Conservation (phyloP, 2,797 vertebrate genomes). For the Euphonia xanthogaster region DNA sequence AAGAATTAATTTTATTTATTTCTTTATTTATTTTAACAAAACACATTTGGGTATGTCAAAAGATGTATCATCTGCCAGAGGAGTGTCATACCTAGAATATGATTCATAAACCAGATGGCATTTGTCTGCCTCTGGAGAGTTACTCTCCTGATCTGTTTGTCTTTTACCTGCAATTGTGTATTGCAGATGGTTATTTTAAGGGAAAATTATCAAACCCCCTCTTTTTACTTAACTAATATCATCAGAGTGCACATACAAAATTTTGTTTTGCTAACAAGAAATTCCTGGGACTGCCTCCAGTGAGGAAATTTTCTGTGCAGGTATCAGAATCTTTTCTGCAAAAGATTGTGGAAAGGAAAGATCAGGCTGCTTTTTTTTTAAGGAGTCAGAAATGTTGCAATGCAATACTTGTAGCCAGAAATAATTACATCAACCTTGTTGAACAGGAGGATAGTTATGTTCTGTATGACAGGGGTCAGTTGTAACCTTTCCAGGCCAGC, state of each 20-base stretch:
- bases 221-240: background rate
- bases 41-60: background rate
- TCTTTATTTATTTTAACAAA: background rate
- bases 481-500: background rate
- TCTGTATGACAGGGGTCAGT: background rate
- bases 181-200: background rate
- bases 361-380: background rate
- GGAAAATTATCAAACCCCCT: background rate
- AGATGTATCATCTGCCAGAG: background rate
- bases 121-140: background rate
- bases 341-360: background rate
- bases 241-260: background rate
- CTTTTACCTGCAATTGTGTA: background rate
- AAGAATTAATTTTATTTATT: background rate
- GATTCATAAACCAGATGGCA: background rate
- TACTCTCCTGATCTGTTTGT: background rate
- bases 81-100: background rate
- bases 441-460: accelerated
- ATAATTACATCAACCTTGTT: accelerated
- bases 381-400: accelerated
- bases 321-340: background rate
- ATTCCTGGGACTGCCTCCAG: accelerated
- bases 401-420: background rate
- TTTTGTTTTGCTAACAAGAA: background rate
- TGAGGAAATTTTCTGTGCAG: background rate